Conservation (phyloP, 2,888 invertebrate species). For the Glaucopsyche alexis region DNA sequence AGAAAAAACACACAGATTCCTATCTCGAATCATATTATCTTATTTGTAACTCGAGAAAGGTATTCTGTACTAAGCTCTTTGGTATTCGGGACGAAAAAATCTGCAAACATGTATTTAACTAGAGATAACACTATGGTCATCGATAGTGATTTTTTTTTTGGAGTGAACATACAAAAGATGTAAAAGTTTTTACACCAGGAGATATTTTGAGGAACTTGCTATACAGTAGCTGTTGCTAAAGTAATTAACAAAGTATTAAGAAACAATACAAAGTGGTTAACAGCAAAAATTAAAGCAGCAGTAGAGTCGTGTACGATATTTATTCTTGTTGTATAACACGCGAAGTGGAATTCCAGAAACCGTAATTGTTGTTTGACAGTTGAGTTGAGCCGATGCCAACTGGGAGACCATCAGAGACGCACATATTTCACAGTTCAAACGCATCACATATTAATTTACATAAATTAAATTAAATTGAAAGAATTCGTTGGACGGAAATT, state of each 20-base stretch:
- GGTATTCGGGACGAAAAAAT: constrained; percentile 40
- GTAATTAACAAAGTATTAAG: neutral
- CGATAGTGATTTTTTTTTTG: constrained; percentile 35
- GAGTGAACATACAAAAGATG: neutral
- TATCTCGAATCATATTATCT: constrained; percentile 55
- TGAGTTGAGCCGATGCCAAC: constrained; percentile 18
- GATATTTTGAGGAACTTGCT: neutral
- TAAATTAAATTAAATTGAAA: constrained; percentile 33
- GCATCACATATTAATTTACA: constrained; percentile 27
- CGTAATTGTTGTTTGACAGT: constrained; percentile 18
- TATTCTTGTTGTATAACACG: constrained; percentile 1
- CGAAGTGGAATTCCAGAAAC: constrained; percentile 11
- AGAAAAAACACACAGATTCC: constrained; percentile 40
- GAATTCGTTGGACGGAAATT: constrained; percentile 44
- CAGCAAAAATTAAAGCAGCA: neutral
- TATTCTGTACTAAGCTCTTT: constrained; percentile 47
- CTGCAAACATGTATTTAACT: constrained; percentile 42
- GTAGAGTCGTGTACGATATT: neutral
- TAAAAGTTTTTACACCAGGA: neutral
- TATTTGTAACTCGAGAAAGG: constrained; percentile 60
- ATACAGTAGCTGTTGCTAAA: neutral
- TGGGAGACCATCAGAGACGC: neutral
- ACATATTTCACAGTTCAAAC: constrained; percentile 23
- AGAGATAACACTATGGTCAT: constrained; percentile 38
- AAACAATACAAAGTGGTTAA: neutral